Evolutionary conservation across 2,113 vertebrate species (phyloP).

Genomic region (Nesoenas mayeri): DNA sequence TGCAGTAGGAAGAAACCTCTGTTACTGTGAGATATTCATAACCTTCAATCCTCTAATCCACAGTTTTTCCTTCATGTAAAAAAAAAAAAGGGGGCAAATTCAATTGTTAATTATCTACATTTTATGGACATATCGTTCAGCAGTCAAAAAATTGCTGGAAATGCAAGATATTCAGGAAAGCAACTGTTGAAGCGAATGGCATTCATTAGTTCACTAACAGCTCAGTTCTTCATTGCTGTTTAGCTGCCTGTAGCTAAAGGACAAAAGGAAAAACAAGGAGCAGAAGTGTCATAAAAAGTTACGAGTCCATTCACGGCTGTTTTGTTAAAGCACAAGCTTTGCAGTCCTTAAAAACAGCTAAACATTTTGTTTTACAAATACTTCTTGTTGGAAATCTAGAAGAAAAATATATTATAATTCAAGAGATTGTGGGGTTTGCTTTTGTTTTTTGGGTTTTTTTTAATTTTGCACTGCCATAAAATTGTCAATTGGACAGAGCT

Average conservation of each 20-base stretch:
- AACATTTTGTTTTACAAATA: not conserved
- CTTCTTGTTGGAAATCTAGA: not conserved
- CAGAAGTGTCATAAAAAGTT: not conserved
- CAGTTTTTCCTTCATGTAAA: not conserved
- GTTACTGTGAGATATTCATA: not conserved
- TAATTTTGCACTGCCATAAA: not conserved
- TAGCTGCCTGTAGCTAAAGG: not conserved
- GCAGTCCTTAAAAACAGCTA: not conserved
- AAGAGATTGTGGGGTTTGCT: not conserved
- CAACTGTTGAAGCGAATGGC: not conserved
- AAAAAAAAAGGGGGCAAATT: not conserved
- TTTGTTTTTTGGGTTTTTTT: not conserved
- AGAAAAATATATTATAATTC: not conserved
- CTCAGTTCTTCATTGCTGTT: not conserved
- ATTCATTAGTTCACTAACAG: not conserved
- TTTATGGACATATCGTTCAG: not conserved
- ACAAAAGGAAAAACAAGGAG: not conserved
- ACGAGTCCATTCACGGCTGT: not conserved
- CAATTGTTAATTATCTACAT: not conserved
- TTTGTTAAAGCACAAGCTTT: not conserved
- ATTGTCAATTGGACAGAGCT: not conserved
- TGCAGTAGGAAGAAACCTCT: not conserved
- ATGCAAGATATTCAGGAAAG: not conserved
- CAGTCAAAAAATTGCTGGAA: not conserved
- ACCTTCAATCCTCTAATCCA: not conserved